Conservation (phyloP, 2,797 vertebrate genomes). For the Astyanax mexicanus region DNA sequence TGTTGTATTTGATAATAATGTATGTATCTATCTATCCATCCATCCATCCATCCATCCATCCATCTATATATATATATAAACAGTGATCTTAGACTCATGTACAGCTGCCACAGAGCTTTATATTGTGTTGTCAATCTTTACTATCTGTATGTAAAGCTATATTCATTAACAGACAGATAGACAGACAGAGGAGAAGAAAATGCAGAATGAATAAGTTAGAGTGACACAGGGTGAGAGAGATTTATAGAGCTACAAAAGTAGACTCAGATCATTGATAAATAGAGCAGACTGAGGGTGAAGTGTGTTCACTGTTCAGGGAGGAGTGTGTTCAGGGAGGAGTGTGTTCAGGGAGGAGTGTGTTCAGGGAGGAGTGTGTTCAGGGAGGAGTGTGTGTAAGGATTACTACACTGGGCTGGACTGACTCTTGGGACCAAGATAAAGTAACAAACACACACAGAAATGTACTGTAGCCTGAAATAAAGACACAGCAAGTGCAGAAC, state of each 20-base stretch:
- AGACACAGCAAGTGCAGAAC: no score
- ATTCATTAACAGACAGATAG: no score
- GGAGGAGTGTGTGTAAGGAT: conserved; percentile 15
- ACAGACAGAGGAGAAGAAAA: background rate
- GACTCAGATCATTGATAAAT: background rate
- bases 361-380: conserved; percentile 14
- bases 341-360: conserved; percentile 3
- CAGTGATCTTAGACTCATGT: no score
- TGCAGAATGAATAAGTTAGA: background rate
- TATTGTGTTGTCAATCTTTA: no score
- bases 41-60: no score
- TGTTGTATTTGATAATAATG: no score
- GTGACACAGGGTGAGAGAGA: no score
- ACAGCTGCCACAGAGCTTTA: no score
- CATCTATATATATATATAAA: no score
- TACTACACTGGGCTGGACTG: background rate
- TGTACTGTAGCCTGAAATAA: no score
- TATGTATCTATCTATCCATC: no score
- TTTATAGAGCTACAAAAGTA: background rate
- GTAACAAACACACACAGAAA: background rate
- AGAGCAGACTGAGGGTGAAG: background rate
- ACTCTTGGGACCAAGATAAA: background rate
- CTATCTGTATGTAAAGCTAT: no score
- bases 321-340: background rate
- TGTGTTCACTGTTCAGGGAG: background rate